These are phyloP conservation scores for Sardinella longiceps DNA, from an alignment of 2,797 vertebrate genomes.

Conservation along the genomic window DNA sequence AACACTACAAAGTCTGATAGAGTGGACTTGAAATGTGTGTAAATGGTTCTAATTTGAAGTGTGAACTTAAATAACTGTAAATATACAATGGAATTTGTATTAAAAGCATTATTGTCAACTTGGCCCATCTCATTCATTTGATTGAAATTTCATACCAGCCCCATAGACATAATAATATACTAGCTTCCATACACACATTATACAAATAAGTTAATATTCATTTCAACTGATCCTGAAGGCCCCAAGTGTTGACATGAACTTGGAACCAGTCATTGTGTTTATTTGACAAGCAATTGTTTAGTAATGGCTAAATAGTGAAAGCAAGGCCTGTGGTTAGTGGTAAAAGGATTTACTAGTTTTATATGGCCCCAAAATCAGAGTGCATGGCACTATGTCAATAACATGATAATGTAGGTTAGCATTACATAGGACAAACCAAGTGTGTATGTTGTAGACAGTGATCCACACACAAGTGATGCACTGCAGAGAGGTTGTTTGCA, in stretches of 20 bases:
- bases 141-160: neutral
- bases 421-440: neutral
- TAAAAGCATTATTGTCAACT: constrained; percentile 63
- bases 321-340: constrained; percentile 12
- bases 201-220: too few species aligned
- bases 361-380: constrained; percentile 21
- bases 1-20: constrained; percentile 16
- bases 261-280: neutral
- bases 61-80: constrained; percentile 58
- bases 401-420: neutral
- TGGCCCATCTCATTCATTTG: neutral
- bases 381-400: constrained; percentile 18
- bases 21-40: constrained; percentile 51
- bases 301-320: constrained; percentile 21
- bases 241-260: neutral
- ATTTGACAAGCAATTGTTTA: constrained; percentile 20
- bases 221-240: neutral
- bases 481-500: constrained; percentile 39
- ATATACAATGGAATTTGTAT: constrained; percentile 69
- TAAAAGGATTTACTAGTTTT: constrained; percentile 28
- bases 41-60: constrained; percentile 58
- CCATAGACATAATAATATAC: too few species aligned
- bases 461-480: neutral
- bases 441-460: neutral
- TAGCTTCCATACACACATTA: too few species aligned